Evolutionary conservation across 1,140 invertebrate genomes (phyloP).

Genomic region (Apis mellifera): DNA sequence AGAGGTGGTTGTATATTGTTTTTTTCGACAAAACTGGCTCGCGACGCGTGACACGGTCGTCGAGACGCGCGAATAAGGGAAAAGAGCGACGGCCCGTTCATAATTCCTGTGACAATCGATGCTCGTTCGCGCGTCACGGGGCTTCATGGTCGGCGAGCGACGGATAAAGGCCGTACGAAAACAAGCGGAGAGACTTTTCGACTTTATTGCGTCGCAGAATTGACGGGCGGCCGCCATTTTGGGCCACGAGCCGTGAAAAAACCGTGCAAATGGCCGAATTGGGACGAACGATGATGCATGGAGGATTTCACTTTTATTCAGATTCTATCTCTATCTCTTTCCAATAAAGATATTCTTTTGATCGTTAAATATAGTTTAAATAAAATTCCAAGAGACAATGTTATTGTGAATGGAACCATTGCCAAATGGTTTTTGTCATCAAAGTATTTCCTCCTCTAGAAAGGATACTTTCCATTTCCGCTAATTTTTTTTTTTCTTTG

Average conservation of each 20-base stretch:
- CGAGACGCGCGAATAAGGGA: background rate
- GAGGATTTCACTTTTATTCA: background rate
- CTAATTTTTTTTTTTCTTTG: no score
- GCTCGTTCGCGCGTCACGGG: slow-evolving; percentile 12
- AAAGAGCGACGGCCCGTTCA: background rate
- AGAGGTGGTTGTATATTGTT: slow-evolving; percentile 7
- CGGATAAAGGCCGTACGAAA: slow-evolving; percentile 42
- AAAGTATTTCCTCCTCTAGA: no score
- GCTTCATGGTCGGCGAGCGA: slow-evolving; percentile 33
- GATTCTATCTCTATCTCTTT: no score
- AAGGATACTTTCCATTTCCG: no score
- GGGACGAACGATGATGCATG: background rate
- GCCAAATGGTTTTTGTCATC: no score
- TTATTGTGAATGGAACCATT: no score
- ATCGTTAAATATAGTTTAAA: no score
- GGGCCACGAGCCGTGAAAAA: slow-evolving; percentile 26
- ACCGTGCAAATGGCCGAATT: slow-evolving; percentile 50
- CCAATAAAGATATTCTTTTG: no score
- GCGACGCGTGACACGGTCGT: slow-evolving; percentile 9
- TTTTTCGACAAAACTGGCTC: background rate
- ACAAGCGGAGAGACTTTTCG: slow-evolving; percentile 33
- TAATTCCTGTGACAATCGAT: slow-evolving; percentile 19
- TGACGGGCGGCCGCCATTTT: slow-evolving; percentile 33
- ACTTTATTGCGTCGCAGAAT: background rate
- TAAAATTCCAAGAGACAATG: no score